Evolutionary conservation across 2,888 invertebrate species (phyloP).

Genomic region (Thelaira solivaga): DNA sequence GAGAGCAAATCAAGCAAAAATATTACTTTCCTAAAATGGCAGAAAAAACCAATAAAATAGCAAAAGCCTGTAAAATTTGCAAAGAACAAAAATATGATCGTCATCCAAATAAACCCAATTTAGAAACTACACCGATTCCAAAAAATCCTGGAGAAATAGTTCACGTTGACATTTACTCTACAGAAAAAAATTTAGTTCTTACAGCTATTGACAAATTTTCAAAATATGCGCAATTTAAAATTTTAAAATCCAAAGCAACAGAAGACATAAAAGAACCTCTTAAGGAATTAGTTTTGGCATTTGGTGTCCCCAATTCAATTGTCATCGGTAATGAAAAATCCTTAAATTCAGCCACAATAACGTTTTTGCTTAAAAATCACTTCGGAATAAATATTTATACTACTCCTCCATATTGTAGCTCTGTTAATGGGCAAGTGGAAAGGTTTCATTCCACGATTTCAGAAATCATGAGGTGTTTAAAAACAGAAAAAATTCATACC

Average conservation of each 20-base stretch:
- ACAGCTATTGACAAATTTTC: not conserved
- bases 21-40: slow-evolving; percentile 31
- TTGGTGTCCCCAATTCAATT: slow-evolving; percentile 24
- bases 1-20: slow-evolving; percentile 8
- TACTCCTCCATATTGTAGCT: slow-evolving; percentile 28
- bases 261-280: not conserved
- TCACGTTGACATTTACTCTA: not conserved
- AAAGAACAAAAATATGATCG: slow-evolving; percentile 8
- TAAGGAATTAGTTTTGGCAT: slow-evolving; percentile 8
- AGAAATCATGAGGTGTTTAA: too few relatives aligned
- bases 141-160: not conserved
- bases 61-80: not conserved
- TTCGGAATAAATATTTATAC: slow-evolving; percentile 20
- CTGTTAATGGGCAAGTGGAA: slow-evolving; percentile 28
- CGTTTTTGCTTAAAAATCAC: slow-evolving; percentile 19
- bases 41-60: not conserved
- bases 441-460: slow-evolving; percentile 28
- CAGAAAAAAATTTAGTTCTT: not conserved
- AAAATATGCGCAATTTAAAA: not conserved
- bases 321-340: slow-evolving; percentile 42
- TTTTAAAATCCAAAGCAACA: not conserved
- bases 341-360: slow-evolving; percentile 21
- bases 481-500: slow-evolving; percentile 6
- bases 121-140: not conserved
- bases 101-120: not conserved